A percentile compares a stretch with the other conserved stretches of the same genome.
These are phyloP conservation scores for Paramisgurnus dabryanus DNA, from an alignment of 2,113 vertebrate genomes.

Conservation along the genomic window DNA sequence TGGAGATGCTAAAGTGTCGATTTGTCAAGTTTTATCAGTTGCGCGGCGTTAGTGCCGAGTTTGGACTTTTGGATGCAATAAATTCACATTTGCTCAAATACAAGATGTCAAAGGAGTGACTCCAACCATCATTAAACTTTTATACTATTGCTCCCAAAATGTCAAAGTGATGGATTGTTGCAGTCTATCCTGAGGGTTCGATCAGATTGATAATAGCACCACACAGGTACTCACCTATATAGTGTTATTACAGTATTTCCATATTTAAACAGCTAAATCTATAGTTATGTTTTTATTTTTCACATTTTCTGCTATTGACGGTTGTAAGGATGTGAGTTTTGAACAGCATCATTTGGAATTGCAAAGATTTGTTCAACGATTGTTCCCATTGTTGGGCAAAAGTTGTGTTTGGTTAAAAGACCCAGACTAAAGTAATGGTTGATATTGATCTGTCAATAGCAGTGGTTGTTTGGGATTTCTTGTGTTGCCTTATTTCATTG, in stretches of 20 bases:
- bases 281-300: too few relatives aligned
- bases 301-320: background rate
- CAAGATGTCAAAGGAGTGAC: slow-evolving; percentile 38
- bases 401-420: slow-evolving; percentile 7
- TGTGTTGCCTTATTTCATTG: slow-evolving; percentile 4
- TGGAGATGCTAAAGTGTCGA: slow-evolving; percentile 33
- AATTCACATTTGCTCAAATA: slow-evolving; percentile 41
- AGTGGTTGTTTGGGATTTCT: slow-evolving; percentile 36
- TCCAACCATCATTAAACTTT: slow-evolving; percentile 11
- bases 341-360: too few relatives aligned
- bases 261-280: too few relatives aligned
- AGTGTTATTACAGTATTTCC: too few relatives aligned
- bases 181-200: slow-evolving; percentile 17
- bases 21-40: slow-evolving; percentile 6
- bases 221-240: too few relatives aligned
- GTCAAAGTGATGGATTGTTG: slow-evolving; percentile 28
- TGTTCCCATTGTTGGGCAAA: background rate
- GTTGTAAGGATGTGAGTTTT: background rate
- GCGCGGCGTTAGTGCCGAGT: background rate
- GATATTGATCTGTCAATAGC: slow-evolving; percentile 29
- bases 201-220: slow-evolving; percentile 11
- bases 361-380: background rate
- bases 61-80: slow-evolving; percentile 15
- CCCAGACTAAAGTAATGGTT: background rate
- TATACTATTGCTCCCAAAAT: slow-evolving; percentile 26